A percentile compares a stretch with the other conserved stretches of the same genome.
phyloP scores from a whole-genome alignment of 2,888 invertebrate species.

The Xanthorhoe spadicearia region DNA sequence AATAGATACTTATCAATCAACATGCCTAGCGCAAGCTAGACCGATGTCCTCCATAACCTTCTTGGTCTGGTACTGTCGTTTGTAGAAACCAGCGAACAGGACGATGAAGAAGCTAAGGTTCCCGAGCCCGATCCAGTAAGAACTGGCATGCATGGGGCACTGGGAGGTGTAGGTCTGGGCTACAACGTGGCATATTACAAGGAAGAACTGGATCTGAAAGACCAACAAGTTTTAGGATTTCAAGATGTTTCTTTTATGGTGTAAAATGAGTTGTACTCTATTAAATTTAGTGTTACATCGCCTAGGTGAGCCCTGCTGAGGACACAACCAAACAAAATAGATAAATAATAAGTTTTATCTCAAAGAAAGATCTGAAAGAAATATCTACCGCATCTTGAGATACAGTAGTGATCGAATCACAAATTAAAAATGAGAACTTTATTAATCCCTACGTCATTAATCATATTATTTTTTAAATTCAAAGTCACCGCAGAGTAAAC shows the following conservation, averaged over 20 bases:
- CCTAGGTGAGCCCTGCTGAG: too few species aligned
- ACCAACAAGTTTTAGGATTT: not conserved
- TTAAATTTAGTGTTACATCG: too few species aligned
- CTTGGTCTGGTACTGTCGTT: constrained; percentile 43
- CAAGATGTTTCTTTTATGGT: not conserved
- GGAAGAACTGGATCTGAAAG: constrained; percentile 55
- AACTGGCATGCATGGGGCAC: constrained; percentile 52
- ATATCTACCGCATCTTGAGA: too few species aligned
- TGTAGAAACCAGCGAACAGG: constrained; percentile 55
- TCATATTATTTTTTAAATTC: too few species aligned
- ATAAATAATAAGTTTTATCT: too few species aligned
- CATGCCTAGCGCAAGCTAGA: constrained; percentile 31
- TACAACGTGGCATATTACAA: constrained; percentile 49
- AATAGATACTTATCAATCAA: constrained; percentile 24
- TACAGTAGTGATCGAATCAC: too few species aligned
- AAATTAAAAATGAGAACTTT: too few species aligned
- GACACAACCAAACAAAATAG: too few species aligned
- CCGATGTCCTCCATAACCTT: not conserved
- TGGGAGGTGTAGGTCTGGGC: constrained; percentile 50
- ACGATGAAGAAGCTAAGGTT: constrained; percentile 50
- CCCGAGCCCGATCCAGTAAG: constrained; percentile 52
- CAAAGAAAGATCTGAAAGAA: too few species aligned
- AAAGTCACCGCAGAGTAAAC: not conserved
- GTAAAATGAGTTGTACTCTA: too few species aligned
- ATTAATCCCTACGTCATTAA: too few species aligned